These are phyloP conservation scores for Pemphredon lugubris DNA, from an alignment of 2,888 invertebrate genomes.

Conservation along the genomic window DNA sequence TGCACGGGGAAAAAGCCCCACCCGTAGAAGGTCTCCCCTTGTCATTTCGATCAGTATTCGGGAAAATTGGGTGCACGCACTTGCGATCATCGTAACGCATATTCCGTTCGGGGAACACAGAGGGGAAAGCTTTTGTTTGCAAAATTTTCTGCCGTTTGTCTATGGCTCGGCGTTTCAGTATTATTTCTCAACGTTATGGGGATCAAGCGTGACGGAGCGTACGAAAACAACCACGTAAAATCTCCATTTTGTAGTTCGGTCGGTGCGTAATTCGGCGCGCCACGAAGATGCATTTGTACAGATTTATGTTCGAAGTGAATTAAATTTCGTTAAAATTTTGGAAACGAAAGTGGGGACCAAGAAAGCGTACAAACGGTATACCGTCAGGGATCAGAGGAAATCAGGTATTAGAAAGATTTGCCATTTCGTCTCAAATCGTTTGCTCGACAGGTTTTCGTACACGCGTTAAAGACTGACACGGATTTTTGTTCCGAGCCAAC, in stretches of 20 bases:
- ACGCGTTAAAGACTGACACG: no score
- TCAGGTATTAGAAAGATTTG: slow-evolving; percentile 7
- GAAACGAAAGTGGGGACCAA: neutral
- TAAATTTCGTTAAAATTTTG: neutral
- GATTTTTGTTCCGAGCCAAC: no score
- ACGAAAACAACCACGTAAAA: slow-evolving; percentile 19
- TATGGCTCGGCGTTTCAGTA: no score
- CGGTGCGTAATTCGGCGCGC: neutral
- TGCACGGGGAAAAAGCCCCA: slow-evolving; percentile 20
- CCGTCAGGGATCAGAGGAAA: slow-evolving; percentile 13
- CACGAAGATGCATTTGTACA: neutral
- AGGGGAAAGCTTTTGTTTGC: neutral
- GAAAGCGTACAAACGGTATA: slow-evolving; percentile 7
- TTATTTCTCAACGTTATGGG: neutral
- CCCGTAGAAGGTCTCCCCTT: slow-evolving; percentile 4
- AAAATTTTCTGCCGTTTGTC: no score
- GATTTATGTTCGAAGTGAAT: neutral
- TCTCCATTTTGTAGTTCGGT: slow-evolving; percentile 24
- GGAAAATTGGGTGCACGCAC: neutral
- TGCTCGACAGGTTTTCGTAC: no score
- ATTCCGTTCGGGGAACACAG: neutral
- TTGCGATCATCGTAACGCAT: no score
- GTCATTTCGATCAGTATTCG: neutral
- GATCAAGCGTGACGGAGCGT: slow-evolving; percentile 9
- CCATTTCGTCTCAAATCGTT: no score